phyloP scores from a whole-genome alignment of 35 echinoderm and acorn worm species.

The Lytechinus pictus region DNA sequence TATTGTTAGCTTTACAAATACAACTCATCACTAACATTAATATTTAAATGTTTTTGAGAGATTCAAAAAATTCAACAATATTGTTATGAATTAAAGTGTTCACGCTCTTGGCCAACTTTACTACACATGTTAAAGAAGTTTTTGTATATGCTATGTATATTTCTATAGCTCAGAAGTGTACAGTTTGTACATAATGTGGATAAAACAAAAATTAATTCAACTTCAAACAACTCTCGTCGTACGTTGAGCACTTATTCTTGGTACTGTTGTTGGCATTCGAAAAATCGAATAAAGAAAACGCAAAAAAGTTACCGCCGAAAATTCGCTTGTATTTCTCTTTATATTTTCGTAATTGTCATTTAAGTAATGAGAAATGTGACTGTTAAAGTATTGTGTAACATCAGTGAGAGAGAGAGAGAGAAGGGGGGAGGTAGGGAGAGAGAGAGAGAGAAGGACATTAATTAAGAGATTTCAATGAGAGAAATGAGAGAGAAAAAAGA shows the following conservation, averaged over 20 bases:
- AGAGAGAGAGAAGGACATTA: neutral
- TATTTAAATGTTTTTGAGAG: constrained; percentile 47
- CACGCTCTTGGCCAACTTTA: constrained; percentile 53
- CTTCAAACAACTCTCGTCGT: constrained; percentile 51
- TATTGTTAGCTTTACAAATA: constrained; percentile 50
- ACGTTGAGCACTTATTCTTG: constrained; percentile 58
- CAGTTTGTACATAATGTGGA: constrained; percentile 80
- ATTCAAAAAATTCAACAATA: constrained; percentile 22
- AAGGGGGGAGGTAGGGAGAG: no score
- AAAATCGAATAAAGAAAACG: constrained; percentile 61
- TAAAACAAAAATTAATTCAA: constrained; percentile 54
- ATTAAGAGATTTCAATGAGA: neutral
- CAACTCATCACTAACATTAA: constrained; percentile 40
- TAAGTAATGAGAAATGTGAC: neutral
- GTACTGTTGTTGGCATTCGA: constrained; percentile 62
- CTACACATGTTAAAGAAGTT: constrained; percentile 53
- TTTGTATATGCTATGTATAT: constrained; percentile 86
- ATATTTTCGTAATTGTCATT: neutral
- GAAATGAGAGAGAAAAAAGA: neutral
- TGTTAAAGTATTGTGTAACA: no score
- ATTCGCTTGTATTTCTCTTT: constrained; percentile 25
- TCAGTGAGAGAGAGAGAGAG: no score
- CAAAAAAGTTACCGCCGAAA: constrained; percentile 57
- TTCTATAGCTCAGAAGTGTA: constrained; percentile 69
- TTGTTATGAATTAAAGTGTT: constrained; percentile 36